Conservation (phyloP, 2,113 vertebrate genomes). For the Eleginops maclovinus region DNA sequence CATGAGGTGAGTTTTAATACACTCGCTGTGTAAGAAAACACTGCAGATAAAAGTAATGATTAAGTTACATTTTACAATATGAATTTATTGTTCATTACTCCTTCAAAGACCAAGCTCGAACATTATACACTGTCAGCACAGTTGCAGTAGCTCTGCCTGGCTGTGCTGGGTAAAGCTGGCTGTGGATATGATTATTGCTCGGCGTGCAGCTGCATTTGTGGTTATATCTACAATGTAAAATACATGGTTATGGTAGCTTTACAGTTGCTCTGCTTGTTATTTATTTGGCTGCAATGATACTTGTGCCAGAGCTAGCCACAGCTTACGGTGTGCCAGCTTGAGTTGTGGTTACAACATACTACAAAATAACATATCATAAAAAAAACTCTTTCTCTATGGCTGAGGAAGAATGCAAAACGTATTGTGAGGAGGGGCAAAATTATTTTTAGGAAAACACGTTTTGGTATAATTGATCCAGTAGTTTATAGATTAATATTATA, state of each 20-base stretch:
- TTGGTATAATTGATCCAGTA: not conserved
- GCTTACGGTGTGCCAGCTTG: not conserved
- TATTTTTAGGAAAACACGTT: not conserved
- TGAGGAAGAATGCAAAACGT: not conserved
- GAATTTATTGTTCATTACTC: not conserved
- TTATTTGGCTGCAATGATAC: not conserved
- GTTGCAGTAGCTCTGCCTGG: not conserved
- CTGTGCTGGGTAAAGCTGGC: constrained; percentile 1
- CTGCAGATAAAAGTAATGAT: not conserved
- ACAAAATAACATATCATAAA: not conserved
- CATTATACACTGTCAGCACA: not conserved
- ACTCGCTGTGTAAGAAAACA: too few species aligned
- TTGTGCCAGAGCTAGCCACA: not conserved
- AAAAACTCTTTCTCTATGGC: not conserved
- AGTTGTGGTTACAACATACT: not conserved
- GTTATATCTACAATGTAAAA: not conserved
- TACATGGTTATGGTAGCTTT: not conserved
- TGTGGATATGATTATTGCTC: not conserved
- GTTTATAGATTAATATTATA: not conserved
- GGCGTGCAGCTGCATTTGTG: not conserved
- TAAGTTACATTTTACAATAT: not conserved
- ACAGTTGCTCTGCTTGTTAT: not conserved
- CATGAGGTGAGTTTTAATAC: too few species aligned
- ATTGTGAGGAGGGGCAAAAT: not conserved
- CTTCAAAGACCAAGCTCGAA: not conserved